Base-by-base conservation (phyloP, 2,888 invertebrate species). In the Argynnis bischoffii region DNA sequence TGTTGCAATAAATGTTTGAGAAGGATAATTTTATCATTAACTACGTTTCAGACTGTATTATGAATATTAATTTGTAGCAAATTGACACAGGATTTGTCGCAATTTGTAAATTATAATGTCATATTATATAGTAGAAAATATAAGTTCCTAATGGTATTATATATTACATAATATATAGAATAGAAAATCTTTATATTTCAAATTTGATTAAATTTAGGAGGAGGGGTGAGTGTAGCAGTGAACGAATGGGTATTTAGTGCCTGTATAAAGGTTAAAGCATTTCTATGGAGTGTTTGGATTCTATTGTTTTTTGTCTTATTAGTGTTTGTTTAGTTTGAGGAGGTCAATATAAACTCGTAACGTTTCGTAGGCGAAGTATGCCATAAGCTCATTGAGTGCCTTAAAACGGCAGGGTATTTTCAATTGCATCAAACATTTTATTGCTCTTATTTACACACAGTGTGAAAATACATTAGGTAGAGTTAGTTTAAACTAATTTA, bases 351-450 rank as follows among this genome's bases (percentile, higher is more conserved):
- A 78, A 77, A 71, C 81, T 78, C 75, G 79, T 11, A 48, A 48
- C 80, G 80, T 85, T 81, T 81, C 68, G 64, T 85, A 85, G 89
- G 88, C 88, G 81, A 81, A 74, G 74, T 79, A 85, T 86, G 89
- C 87, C 86, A 85, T 89, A 86, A 88, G 90, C 88, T 88, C 85
- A 83, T 85, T 81, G 80, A 81, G 88, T 89, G 89, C 89, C 90
- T 89, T 87, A 81, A 77, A 66, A 63, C 69, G 63, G 63, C 71
- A 66, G 68, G 67, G 63, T 70, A 71, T 75, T 75, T 72, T 72
- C 66, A 71, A 57, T 55, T 48, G 65, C 35, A 41, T 41, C 35
- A 41, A 41, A 41, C 11, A 41, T 41, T 41, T 11, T 41, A 11
- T 2, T 11, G 2, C 35, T 41, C 11, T 41, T 41, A 41, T 8